Conservation (phyloP, 2,113 vertebrate genomes). For the Perognathus longimembris region DNA sequence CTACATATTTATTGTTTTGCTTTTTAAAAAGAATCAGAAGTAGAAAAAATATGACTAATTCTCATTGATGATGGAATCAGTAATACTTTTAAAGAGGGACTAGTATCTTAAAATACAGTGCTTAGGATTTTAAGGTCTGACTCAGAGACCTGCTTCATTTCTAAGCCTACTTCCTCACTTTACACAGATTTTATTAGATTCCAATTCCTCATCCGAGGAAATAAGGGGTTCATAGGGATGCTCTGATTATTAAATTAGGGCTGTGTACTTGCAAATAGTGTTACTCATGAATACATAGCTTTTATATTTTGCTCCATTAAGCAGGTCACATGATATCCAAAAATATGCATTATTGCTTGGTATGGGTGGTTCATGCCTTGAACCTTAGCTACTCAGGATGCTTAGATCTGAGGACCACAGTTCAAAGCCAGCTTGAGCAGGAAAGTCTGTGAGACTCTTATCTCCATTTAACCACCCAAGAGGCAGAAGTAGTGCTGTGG, state of each 20-base stretch:
- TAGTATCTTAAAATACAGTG: background rate
- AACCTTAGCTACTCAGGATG: no score
- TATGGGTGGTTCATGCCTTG: no score
- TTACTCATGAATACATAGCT: background rate
- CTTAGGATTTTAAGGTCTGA: background rate
- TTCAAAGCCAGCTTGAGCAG: no score
- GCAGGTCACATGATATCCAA: background rate
- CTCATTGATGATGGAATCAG: constrained; percentile 2
- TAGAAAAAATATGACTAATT: constrained; percentile 7
- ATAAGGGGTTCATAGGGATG: background rate
- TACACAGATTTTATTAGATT: background rate
- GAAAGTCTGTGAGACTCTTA: no score
- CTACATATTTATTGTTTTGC: background rate
- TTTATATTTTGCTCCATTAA: constrained; percentile 18
- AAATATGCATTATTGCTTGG: background rate
- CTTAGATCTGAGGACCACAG: no score
- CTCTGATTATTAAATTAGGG: constrained; percentile 49
- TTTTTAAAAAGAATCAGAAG: background rate
- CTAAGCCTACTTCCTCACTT: background rate
- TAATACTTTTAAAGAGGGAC: background rate
- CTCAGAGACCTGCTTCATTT: background rate
- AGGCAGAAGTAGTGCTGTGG: no score
- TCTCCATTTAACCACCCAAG: no score
- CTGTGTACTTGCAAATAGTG: background rate
- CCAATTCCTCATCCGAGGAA: background rate